A percentile compares a stretch with the other conserved stretches of the same genome.
Conservation (phyloP, 2,113 vertebrate species). For the Seriola quinqueradiata region DNA sequence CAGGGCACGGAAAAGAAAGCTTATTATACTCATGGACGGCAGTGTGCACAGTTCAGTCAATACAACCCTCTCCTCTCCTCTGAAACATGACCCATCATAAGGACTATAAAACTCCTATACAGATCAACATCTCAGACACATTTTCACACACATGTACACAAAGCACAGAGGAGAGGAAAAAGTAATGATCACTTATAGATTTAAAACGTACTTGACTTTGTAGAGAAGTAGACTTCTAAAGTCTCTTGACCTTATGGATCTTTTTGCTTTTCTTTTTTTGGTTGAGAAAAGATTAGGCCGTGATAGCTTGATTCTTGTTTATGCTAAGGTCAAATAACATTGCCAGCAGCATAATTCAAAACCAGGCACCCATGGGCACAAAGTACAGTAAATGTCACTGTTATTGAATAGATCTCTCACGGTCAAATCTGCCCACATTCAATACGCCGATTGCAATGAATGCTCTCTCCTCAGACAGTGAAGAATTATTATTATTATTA, state of each 20-base stretch:
- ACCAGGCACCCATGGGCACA: slow-evolving; percentile 72
- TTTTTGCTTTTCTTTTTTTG: slow-evolving; percentile 23
- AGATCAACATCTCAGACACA: slow-evolving; percentile 44
- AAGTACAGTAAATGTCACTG: slow-evolving; percentile 75
- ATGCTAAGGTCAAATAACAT: slow-evolving; percentile 79
- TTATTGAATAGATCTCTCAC: slow-evolving; percentile 67
- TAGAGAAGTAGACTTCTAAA: slow-evolving; percentile 9
- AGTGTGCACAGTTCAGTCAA: slow-evolving; percentile 65
- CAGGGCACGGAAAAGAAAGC: slow-evolving; percentile 47
- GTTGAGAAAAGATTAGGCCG: slow-evolving; percentile 40
- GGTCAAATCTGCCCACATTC: slow-evolving; percentile 64
- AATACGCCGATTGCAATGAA: slow-evolving; percentile 23
- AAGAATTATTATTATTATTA: background rate
- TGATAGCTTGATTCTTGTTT: slow-evolving; percentile 54
- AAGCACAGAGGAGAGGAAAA: background rate
- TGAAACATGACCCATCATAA: slow-evolving; percentile 61
- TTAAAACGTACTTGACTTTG: background rate
- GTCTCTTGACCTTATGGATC: slow-evolving; percentile 34
- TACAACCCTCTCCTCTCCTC: slow-evolving; percentile 47
- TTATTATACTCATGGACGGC: slow-evolving; percentile 53
- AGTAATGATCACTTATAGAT: background rate
- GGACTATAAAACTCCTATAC: slow-evolving; percentile 51
- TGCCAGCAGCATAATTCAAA: slow-evolving; percentile 80
- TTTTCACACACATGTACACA: slow-evolving; percentile 9
- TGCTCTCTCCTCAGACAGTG: background rate